Evolutionary conservation across 1,140 invertebrate species (phyloP), one percentile per base, ranked within the genome.

Genomic region (Heliconius congener): DNA sequence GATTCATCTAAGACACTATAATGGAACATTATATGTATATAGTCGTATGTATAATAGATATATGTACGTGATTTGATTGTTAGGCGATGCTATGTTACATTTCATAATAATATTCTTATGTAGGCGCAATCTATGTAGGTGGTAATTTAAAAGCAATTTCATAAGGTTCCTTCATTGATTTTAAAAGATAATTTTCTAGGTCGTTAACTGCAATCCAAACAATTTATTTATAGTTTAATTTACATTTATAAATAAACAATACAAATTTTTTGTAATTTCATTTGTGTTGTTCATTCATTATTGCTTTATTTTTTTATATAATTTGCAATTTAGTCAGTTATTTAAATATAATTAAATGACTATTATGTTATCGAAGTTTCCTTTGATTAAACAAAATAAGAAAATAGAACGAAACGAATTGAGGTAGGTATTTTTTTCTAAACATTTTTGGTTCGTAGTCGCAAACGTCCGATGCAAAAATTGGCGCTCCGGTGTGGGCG

Each of bases 401-500:
- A 46, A 46, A 46, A 46, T 46, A 11, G 42, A 46, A 46, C 13
- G 13, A 16, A 46, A 46, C 16, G 13, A 46, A 46, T 46, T 1
- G 3, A 46, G 13, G 42, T 46, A 46, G 42, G 42, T 46, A 13
- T 46, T 46, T 16, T 13, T 13, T 16, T 16, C 3, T 5, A 60
- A 23, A 4, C 0, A 60, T 60, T 60, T 60, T 60, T 60, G 3
- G 60, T 27, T 66, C 13, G 2, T 13, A 66, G 9, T 66, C 9
- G 23, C 23, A 39, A 71, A 71, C 50, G 78, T 71, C 60, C 34
- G 39, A 70, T 78, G 81, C 82, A 86, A 84, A 88, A 91, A 91
- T 91, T 89, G 86, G 88, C 84, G 83, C 81, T 83, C 83, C 27
- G 23, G 83, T 66, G 82, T 55, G 80, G 83, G 90, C 83, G 60